Evolutionary conservation across 2,113 vertebrate species (phyloP), one percentile per base, ranked within the genome.

Genomic region (Sceloporus tristichus): DNA sequence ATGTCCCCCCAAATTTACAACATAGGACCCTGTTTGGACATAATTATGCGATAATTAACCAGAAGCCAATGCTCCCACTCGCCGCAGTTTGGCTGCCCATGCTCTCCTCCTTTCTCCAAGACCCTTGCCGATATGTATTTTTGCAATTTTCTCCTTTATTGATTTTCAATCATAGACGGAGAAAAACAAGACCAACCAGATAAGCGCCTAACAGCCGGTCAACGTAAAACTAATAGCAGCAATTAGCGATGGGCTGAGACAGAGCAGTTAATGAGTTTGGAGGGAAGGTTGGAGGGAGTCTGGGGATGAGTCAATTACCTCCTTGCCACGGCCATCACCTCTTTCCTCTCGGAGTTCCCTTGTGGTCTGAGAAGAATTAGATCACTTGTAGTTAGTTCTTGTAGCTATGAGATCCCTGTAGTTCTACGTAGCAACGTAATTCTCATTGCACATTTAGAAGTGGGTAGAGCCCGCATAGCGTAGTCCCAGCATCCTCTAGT

Each of bases 351-450:
- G 4, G 19, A 8, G 29, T 54, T 73, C 78, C 79, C 79, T 66
- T n/a, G 54, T 66, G 79, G 86, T 53, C 56, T 21, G 29, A 82
- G 86, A 87, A 87, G 79, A 82, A 87, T 87, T 82, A 87, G 86
- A 82, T 87, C 53, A 38, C 59, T 34, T 48, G 48, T 48, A 48
- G 48, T 48, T 48, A 48, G 42, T 4, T 6, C 48, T 48, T 48
- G 48, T 48, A 48, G 48, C 7, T 48, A 48, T 48, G 48, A 48
- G 7, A 48, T 48, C 48, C 48, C 48, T 48, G 48, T 48, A 48
- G 56, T 66, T 66, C 19, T 19, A 66, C 65, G 18, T 48, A 48
- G 48, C 54, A 27, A n/a, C n/a, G 18, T 9, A n/a, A 13, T 42
- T 34, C 42, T 56, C 27, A 27, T 79, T 66, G 75, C 21, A 19